Percentiles rank a stretch among this genome's conserved stretches.
Evolutionary conservation across 2,797 vertebrate species (phyloP).

Genomic region (Synanceia verrucosa): DNA sequence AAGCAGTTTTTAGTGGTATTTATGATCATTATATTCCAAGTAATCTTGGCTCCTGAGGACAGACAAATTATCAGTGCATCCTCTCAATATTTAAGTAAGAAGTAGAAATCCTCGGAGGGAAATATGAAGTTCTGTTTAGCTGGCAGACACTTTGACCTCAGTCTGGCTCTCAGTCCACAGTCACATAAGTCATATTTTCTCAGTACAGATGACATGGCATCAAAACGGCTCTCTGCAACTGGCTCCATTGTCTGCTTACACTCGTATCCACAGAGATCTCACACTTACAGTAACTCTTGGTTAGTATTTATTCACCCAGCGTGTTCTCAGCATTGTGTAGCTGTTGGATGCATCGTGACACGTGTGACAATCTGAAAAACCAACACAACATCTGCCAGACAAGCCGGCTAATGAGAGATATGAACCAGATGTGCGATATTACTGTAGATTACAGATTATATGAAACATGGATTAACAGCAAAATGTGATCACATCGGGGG

Average conservation of each 20-base stretch:
- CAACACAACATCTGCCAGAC: constrained; percentile 37
- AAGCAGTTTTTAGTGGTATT: too few species aligned
- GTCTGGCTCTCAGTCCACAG: constrained; percentile 49
- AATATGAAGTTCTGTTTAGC: neutral
- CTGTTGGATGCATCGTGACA: constrained; percentile 34
- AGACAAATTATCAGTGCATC: neutral
- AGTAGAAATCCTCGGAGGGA: neutral
- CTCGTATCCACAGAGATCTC: neutral
- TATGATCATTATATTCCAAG: neutral
- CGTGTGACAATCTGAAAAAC: constrained; percentile 34
- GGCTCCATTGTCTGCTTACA: constrained; percentile 14
- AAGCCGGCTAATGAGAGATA: constrained; percentile 42
- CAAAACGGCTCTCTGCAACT: constrained; percentile 18
- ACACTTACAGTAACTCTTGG: too few species aligned
- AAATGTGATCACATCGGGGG: neutral
- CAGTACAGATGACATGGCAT: constrained; percentile 45
- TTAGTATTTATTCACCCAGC: constrained; percentile 29
- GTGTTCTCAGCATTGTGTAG: neutral
- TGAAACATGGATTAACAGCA: constrained; percentile 11
- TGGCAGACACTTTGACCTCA: constrained; percentile 48
- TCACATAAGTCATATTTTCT: constrained; percentile 67
- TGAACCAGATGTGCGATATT: constrained; percentile 13
- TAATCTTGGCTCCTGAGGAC: neutral
- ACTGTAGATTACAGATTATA: constrained; percentile 30
- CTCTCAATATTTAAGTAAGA: neutral